These are phyloP conservation scores for Prenolepis imparis DNA, from an alignment of 2,888 invertebrate genomes.

Conservation along the genomic window DNA sequence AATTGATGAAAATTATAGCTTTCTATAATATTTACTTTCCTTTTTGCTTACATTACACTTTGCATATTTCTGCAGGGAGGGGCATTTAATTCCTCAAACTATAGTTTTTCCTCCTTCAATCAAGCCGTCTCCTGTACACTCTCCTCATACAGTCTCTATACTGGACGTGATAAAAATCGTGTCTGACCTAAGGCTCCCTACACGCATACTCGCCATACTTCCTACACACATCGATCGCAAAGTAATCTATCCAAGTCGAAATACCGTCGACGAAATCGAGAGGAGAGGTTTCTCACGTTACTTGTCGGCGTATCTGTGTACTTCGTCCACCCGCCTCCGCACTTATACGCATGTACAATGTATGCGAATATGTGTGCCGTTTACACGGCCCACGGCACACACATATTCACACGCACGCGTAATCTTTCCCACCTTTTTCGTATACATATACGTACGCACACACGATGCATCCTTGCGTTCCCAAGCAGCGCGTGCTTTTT, in stretches of 20 bases:
- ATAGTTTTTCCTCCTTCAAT: neutral
- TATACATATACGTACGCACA: neutral
- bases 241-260: conserved; percentile 51
- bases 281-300: conserved; percentile 51
- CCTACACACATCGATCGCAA: conserved; percentile 47
- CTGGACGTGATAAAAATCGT: neutral
- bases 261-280: conserved; percentile 54
- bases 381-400: conserved; percentile 38
- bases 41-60: conserved; percentile 24
- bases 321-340: conserved; percentile 53
- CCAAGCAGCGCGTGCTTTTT: conserved; percentile 66
- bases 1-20: neutral
- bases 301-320: conserved; percentile 31
- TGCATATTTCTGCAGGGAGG: neutral
- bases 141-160: neutral
- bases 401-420: no score
- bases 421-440: neutral
- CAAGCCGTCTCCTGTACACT: neutral
- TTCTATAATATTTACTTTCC: conserved; percentile 7
- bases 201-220: conserved; percentile 41
- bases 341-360: conserved; percentile 33
- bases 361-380: conserved; percentile 16
- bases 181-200: conserved; percentile 40
- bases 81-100: conserved; percentile 17
- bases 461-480: conserved; percentile 56